Evolutionary conservation across 2,888 invertebrate species (phyloP), one percentile per base, ranked within the genome.

Genomic region (Drosophila picticornis): DNA sequence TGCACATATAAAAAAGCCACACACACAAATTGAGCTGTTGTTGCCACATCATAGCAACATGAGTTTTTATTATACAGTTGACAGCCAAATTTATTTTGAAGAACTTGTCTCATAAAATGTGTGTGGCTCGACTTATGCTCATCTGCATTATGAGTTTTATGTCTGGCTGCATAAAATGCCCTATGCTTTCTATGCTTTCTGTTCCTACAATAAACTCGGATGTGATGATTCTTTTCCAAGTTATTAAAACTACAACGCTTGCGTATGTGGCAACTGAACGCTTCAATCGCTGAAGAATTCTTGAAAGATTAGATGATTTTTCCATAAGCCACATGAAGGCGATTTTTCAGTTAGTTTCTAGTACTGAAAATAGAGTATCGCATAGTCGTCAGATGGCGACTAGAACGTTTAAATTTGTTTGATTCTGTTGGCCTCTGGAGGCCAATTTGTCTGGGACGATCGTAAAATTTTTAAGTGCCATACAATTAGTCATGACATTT

Each of bases 401-500:
- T 2, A 29, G 4, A 16, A n/a, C 1, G 11, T 16, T 48, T 51
- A 40, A 32, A 52, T 59, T 32, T 38, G 22, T 50, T 56, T 63
- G 57, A 60, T 64, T 57, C 65, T 27, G 38, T 55, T 52, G 31
- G 55, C 29, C 55, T 34, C 61, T 64, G 60, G 59, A 34, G 64
- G 43, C 75, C 70, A 79, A 68, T 57, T 75, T 79, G 48, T 60
- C 51, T 70, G 71, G 48, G 63, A 57, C 46, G 70, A 75, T 71
- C 78, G 56, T 80, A 85, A 78, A 79, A 64, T 67, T 61, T 75
- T 84, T 87, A 76, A 81, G 81, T 85, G 88, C 75, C 81, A 55
- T 75, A 81, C 86, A 87, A 87, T 88, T 87, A 88, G 90, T 80
- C 83, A 86, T 80, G 75, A 75, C 72, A 83, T 74, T 88, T 83